Base-by-base conservation (phyloP, 2,797 vertebrate genomes). In the Podarcis lilfordi region DNA sequence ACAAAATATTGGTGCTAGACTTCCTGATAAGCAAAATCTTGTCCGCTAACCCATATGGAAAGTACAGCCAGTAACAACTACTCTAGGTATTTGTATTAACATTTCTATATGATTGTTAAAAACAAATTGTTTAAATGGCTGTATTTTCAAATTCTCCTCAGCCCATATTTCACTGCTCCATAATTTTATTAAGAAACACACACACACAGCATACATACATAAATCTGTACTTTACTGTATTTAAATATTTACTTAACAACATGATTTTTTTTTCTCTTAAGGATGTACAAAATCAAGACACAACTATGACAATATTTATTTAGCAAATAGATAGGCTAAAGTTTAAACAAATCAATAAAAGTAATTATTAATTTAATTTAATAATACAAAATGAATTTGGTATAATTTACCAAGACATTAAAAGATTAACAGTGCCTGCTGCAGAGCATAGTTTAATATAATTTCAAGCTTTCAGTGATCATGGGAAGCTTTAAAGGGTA, bases 401-500 rank as follows among this genome's bases (percentile, higher is more conserved):
- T 87, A 78, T 66, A 66, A 78, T 61, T 83, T 92, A 88, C 19
- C n/a, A 88, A 93, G 92, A 10, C 40, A 82, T 37, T 82, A 81
- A 91, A 90, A 81, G 50, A 83, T 84, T 86, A 90, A 88, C 19
- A 88, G 29, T 76, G 86, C 82, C 43, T 89, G 82, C 78, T 79
- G 93, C 91, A 85, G 92, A 95, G 94, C 78, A 88, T 95, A 96
- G 96, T 82, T 92, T 94, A 92, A 88, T 83, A 69, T 71, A 92
- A 91, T 95, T 95, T 93, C 94, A 96, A 96, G 96, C 93, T 96
- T 92, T 97, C 92, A 74, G 21, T 61, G 23, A 84, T 80, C 32
- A 93, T 96, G 97, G 95, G 92, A 93, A 96, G 94, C 91, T 93
- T 95, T 97, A 97, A 98, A 97, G 95, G 95, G 95, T 91, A 90